Evolutionary conservation across 2,797 vertebrate genomes (phyloP), one percentile per base, ranked within the genome.

Genomic region (Otolemur crassicaudatus): DNA sequence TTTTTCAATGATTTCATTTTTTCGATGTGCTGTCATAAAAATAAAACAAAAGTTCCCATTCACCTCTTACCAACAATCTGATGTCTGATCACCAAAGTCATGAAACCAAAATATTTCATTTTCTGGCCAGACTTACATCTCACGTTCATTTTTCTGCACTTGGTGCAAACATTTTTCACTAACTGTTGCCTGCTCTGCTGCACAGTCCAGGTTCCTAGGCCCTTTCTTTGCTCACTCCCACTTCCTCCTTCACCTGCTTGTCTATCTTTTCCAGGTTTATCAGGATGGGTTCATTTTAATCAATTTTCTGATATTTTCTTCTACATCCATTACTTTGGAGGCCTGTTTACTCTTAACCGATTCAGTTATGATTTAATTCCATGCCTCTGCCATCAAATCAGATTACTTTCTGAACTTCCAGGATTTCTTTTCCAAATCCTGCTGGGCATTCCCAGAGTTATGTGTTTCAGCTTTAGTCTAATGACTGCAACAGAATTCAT

Each of bases 1-100:
- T 65, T 37, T 84, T 49, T 4, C n/a, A 87, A 85, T 69, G 13
- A 93, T 34, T 95, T 75, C 63, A 49, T 72, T 87, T 95, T 90
- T 31, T 70, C 69, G 85, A 63, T 58, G 17, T 85, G 29, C n/a
- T 91, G 46, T 27, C 43, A 43, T 76, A 91, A 93, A 87, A 83
- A 91, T 73, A 90, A 67, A 87, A 87, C 43, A 46, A 87, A 69
- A 40, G 40, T 87, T 94, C 27, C 2, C 40, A n/a, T 46, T 86
- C 19, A 17, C 13, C n/a, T 90, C 58, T 40, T 82, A 81, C 69
- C 10, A 81, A 46, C 37, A 89, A 81, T 86, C 70, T 87, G 20
- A 37, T 43, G 25, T 29, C 61, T 76, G 72, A 87, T 72, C 83
- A 88, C 10, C 46, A 76, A 60, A 93, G 65, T 67, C 31, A 90